Evolutionary conservation across 1,140 invertebrate genomes (phyloP).

Genomic region (Spodoptera litura): DNA sequence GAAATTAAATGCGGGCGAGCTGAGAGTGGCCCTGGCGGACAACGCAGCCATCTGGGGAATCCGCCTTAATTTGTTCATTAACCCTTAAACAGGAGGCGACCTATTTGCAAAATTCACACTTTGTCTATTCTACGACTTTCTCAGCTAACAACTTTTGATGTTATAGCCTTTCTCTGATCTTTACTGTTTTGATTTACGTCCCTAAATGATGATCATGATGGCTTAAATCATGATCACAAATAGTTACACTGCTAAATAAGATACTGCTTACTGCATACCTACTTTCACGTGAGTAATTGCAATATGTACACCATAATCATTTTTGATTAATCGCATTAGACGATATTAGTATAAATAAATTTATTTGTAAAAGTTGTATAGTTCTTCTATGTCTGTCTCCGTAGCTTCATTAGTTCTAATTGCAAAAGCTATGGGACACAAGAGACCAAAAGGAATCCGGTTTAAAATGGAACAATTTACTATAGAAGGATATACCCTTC

Average conservation of each 20-base stretch:
- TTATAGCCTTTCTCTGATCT: conserved; percentile 5
- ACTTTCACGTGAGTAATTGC: too few relatives aligned
- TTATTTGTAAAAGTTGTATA: background rate
- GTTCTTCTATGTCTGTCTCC: background rate
- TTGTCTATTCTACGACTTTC: conserved; percentile 3
- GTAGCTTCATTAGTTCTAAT: background rate
- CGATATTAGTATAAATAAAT: too few relatives aligned
- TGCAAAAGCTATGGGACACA: background rate
- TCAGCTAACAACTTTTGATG: conserved; percentile 2
- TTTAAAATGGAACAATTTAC: background rate
- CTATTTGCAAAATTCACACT: conserved; percentile 31
- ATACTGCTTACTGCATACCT: too few relatives aligned
- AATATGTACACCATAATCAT: too few relatives aligned
- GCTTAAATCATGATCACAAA: background rate
- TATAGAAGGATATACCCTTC: background rate
- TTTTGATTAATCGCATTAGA: too few relatives aligned
- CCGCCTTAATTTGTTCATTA: conserved; percentile 51
- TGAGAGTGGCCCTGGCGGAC: conserved; percentile 7
- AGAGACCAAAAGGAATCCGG: background rate
- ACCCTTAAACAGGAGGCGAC: conserved; percentile 46
- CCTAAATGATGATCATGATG: too few relatives aligned
- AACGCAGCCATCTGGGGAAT: conserved; percentile 42
- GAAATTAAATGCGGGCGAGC: conserved; percentile 27
- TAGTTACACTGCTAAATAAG: too few relatives aligned
- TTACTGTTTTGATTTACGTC: background rate